A percentile compares a stretch with the other conserved stretches of the same genome.
Conservation (phyloP, 2,113 vertebrate genomes). For the Leiothrix lutea region DNA sequence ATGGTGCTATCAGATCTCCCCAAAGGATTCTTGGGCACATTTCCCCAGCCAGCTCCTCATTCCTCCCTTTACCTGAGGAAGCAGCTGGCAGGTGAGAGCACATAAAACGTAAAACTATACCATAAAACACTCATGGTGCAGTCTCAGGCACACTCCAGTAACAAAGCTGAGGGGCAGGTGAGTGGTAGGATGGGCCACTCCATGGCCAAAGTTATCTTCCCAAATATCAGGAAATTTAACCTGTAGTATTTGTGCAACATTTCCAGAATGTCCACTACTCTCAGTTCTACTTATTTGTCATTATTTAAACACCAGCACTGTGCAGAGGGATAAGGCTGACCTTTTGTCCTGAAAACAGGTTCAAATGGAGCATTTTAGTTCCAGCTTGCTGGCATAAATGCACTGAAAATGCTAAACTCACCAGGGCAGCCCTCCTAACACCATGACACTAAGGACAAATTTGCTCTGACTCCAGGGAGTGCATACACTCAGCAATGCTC, state of each 20-base stretch:
- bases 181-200: background rate
- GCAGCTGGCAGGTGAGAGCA: background rate
- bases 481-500: background rate
- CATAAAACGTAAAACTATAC: background rate
- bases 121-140: background rate
- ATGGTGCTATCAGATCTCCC: background rate
- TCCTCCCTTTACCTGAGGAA: background rate
- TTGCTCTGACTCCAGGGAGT: background rate
- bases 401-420: background rate
- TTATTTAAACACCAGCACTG: background rate
- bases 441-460: background rate
- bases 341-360: background rate
- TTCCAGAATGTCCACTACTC: background rate
- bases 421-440: background rate
- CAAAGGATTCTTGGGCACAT: background rate
- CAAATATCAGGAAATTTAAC: background rate
- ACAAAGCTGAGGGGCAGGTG: background rate
- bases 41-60: background rate
- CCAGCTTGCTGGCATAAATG: background rate
- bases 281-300: background rate
- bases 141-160: rapidly evolving
- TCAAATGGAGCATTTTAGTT: background rate
- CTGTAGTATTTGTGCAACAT: background rate
- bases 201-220: background rate
- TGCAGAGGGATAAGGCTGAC: background rate